Evolutionary conservation across 1,140 invertebrate species (phyloP).

Genomic region (Drosophila ananassae): DNA sequence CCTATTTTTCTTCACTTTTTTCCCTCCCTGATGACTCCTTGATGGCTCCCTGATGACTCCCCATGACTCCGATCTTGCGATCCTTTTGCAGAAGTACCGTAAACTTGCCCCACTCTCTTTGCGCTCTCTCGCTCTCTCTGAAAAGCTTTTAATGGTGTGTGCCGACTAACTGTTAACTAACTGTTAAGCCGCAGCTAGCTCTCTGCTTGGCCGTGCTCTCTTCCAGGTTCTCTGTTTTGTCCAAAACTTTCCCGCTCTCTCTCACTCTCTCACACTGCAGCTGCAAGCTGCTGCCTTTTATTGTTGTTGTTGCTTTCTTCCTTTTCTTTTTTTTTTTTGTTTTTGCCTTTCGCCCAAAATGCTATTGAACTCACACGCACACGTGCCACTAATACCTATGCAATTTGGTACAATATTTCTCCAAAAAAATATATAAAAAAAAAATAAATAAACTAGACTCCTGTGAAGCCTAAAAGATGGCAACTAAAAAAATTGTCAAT

Average conservation of each 20-base stretch:
- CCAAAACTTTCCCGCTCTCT: not conserved
- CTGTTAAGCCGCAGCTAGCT: not conserved
- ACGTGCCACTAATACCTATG: not conserved
- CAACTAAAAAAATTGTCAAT: not conserved
- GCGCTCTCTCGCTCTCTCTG: not conserved
- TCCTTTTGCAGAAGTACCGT: conserved; percentile 10
- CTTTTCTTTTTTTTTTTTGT: conserved; percentile 37
- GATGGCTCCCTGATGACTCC: too few relatives aligned
- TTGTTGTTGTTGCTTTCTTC: conserved; percentile 34
- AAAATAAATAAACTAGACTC: not conserved
- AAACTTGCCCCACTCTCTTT: not conserved
- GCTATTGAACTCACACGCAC: conserved; percentile 73
- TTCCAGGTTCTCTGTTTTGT: too few relatives aligned
- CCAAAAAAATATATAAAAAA: not conserved
- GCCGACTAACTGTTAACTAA: conserved; percentile 24
- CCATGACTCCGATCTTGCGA: not conserved
- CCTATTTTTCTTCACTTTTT: too few relatives aligned
- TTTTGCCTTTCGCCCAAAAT: conserved; percentile 76
- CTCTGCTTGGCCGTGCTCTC: too few relatives aligned
- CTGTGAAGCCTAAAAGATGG: not conserved
- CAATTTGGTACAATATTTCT: not conserved
- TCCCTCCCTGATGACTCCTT: too few relatives aligned
- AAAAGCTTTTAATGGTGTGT: conserved; percentile 14
- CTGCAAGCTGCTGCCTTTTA: conserved; percentile 65
- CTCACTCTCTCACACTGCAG: conserved; percentile 39